phyloP scores from a whole-genome alignment of 2,888 invertebrate genomes.

The Melinaea marsaeus region DNA sequence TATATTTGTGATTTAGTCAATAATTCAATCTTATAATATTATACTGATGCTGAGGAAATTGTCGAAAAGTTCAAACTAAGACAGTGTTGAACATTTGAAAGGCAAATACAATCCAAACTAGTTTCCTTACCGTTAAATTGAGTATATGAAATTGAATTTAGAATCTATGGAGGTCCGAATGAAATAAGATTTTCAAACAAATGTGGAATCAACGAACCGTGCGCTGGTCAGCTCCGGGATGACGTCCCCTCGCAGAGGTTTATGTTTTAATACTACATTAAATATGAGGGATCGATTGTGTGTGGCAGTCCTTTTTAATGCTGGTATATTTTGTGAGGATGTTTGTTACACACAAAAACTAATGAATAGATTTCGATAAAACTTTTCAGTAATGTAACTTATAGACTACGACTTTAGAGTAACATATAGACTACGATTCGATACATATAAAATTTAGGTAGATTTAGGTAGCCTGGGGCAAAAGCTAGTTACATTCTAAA shows the following conservation, averaged over 20 bases:
- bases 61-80: not conserved
- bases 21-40: not conserved
- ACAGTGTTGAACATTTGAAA: not conserved
- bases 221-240: conserved; percentile 31
- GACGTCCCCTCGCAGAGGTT: conserved; percentile 19
- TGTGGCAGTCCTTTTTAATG: conserved; percentile 4
- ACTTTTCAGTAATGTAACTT: too few species aligned
- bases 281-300: conserved; percentile 20
- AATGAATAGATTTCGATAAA: too few species aligned
- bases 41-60: not conserved
- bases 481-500: not conserved
- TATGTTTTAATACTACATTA: conserved; percentile 20
- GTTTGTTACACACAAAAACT: too few species aligned
- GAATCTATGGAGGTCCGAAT: conserved; percentile 38
- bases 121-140: conserved; percentile 31
- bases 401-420: too few species aligned
- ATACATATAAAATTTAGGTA: too few species aligned
- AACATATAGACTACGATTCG: too few species aligned
- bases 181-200: conserved; percentile 49
- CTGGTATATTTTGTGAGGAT: not conserved
- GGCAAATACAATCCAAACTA: conserved; percentile 11
- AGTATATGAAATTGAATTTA: conserved; percentile 46
- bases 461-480: too few species aligned
- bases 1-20: not conserved
- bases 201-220: conserved; percentile 52